Base-by-base conservation (phyloP, 2,797 vertebrate genomes). In the Rhinogobio ventralis region DNA sequence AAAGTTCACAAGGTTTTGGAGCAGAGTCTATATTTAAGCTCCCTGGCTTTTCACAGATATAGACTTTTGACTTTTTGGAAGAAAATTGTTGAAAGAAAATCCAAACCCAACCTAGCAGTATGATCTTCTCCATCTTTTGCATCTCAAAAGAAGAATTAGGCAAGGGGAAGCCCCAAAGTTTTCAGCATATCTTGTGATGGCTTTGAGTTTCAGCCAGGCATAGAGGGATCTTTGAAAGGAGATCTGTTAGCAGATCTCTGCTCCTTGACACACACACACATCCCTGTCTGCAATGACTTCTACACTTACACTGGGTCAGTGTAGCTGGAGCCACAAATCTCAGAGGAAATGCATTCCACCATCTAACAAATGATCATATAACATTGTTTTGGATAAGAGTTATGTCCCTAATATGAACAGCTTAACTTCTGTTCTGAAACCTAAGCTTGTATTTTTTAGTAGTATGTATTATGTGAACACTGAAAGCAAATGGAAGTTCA, bases 271-370 rank as follows among this genome's bases (percentile, higher is more conserved):
- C 89, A 53, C 90, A 93, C 89, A 55, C 90, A 93, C 89, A 92
- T 92, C 93, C 92, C 92, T 95, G 93, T 93, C 92, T 94, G 87
- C 90, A 85, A 10, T 60, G 86, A 91, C 91, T 92, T 90, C 90
- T 76, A 82, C 90, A 90, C 93, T 87, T 91, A 91, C 90, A 85
- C 87, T 72, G 84, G 89, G 91, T 94, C 93, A 93, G 90, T 85
- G 90, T 86, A 87, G 86, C 81, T 90, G 89, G 88, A 93, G 92
- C 91, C 92, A 90, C 88, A 86, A 91, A 92, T 90, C 92, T 93
- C 85, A 64, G 55, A 93, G 91, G 91, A 93, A 95, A 92, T 92
- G 87, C 91, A 94, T 95, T 93, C 93, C 92, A 93, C 67, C 88
- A 87, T 86, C 25, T 4, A 86, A 87, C 88, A 88, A 86, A 91